Percentiles rank a stretch among this genome's conserved stretches.
phyloP scores from a whole-genome alignment of 1,140 invertebrate species.

The Uloborus diversus region DNA sequence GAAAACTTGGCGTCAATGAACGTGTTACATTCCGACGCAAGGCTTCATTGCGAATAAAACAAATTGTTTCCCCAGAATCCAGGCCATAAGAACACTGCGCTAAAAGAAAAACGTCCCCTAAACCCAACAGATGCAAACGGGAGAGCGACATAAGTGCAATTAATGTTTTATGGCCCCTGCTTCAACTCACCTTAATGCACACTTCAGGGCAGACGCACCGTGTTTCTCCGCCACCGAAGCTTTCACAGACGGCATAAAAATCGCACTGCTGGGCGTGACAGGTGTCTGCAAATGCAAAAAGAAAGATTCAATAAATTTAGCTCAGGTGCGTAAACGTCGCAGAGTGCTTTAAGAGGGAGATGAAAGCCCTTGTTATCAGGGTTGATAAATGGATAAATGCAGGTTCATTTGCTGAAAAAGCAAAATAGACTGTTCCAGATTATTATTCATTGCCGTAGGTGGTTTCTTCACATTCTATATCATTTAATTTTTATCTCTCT shows the following conservation, averaged over 20 bases:
- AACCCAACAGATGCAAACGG: too few relatives aligned
- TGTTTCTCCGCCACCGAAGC: constrained; percentile 78
- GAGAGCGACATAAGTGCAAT: too few relatives aligned
- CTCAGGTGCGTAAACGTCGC: constrained; percentile 5
- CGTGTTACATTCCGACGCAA: too few relatives aligned
- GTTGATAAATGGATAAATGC: constrained; percentile 60
- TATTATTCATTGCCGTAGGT: too few relatives aligned
- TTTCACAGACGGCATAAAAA: constrained; percentile 83
- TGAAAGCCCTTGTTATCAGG: constrained; percentile 58
- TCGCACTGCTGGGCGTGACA: constrained; percentile 88
- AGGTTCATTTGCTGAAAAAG: too few relatives aligned
- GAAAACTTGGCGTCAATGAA: too few relatives aligned
- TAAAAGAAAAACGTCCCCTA: background rate
- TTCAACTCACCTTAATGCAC: constrained; percentile 55
- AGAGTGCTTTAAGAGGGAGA: background rate
- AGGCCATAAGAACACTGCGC: too few relatives aligned
- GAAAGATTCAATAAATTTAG: constrained; percentile 20
- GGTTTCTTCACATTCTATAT: too few relatives aligned
- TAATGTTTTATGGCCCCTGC: background rate
- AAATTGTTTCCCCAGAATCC: too few relatives aligned
- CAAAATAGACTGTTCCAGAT: too few relatives aligned
- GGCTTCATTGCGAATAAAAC: too few relatives aligned
- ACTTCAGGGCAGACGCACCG: constrained; percentile 73
- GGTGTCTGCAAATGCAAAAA: constrained; percentile 73
- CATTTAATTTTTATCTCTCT: too few relatives aligned